A percentile compares a stretch with the other conserved stretches of the same genome.
phyloP scores from a whole-genome alignment of 2,888 invertebrate genomes.

The Pollenia amentaria region DNA sequence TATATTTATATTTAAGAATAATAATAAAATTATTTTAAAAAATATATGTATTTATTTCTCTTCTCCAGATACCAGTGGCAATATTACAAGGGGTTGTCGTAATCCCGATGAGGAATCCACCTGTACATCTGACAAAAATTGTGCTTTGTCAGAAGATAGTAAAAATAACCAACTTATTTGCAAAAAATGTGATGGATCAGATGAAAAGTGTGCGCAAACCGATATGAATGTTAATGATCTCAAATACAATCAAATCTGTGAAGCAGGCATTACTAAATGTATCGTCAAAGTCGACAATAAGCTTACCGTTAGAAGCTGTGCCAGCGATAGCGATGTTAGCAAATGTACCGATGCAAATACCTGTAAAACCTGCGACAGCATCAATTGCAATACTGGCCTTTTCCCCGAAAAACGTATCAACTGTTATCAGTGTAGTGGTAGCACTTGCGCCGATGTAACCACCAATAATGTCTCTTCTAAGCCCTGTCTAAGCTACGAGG shows the following conservation, averaged over 20 bases:
- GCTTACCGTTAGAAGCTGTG: constrained; percentile 76
- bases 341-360: constrained; percentile 44
- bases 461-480: constrained; percentile 6
- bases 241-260: constrained; percentile 75
- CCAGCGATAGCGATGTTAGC: constrained; percentile 27
- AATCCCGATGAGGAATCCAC: background rate
- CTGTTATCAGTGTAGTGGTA: constrained; percentile 76
- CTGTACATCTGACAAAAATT: constrained; percentile 6
- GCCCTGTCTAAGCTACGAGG: constrained; percentile 75
- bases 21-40: background rate
- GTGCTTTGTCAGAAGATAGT: background rate
- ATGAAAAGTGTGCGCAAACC: constrained; percentile 75
- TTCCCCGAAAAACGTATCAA: constrained; percentile 74
- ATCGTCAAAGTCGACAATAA: constrained; percentile 72
- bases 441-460: constrained; percentile 72
- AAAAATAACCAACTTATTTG: constrained; percentile 77
- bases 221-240: constrained; percentile 26
- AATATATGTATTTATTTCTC: background rate
- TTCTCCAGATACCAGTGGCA: constrained; percentile 37
- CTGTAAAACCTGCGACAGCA: constrained; percentile 68
- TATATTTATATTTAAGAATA: no score
- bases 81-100: constrained; percentile 52
- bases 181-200: constrained; percentile 75
- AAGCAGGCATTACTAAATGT: constrained; percentile 73
- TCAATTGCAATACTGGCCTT: constrained; percentile 76